Percentiles rank a stretch among this genome's conserved stretches.
Evolutionary conservation across 2,113 vertebrate genomes (phyloP).

Genomic region (Catharus fuscescens): DNA sequence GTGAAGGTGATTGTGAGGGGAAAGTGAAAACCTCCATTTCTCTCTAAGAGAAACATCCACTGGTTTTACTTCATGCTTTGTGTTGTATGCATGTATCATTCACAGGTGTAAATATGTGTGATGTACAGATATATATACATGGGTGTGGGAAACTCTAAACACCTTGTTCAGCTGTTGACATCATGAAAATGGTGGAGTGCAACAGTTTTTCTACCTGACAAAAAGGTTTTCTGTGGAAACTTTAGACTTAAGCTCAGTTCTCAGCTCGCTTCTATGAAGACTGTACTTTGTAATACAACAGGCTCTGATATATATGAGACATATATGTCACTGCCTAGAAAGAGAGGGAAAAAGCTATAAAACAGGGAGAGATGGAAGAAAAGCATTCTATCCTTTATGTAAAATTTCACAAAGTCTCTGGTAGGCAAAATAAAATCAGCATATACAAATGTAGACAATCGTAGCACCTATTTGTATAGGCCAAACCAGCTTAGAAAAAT

Average conservation of each 20-base stretch:
- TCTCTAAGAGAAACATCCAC: accelerated
- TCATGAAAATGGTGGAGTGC: not conserved
- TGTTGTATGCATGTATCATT: no score
- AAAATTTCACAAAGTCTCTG: not conserved
- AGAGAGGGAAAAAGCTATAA: not conserved
- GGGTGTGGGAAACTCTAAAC: not conserved
- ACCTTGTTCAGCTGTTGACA: not conserved
- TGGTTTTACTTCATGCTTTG: not conserved
- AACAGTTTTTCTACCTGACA: not conserved
- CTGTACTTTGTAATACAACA: not conserved
- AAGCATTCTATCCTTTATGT: not conserved
- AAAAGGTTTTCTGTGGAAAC: not conserved
- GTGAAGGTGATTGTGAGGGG: not conserved
- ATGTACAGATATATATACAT: no score
- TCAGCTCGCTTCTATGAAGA: not conserved
- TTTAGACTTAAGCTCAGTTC: not conserved
- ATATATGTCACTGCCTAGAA: not conserved
- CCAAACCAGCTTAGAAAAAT: not conserved
- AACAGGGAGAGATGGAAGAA: not conserved
- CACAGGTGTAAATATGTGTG: not conserved
- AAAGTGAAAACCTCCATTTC: not conserved
- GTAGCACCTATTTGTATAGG: not conserved
- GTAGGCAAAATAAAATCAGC: not conserved
- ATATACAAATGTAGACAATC: not conserved
- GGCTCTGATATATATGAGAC: not conserved